Evolutionary conservation across 2,888 invertebrate genomes (phyloP).

Genomic region (Cordilura impudica): DNA sequence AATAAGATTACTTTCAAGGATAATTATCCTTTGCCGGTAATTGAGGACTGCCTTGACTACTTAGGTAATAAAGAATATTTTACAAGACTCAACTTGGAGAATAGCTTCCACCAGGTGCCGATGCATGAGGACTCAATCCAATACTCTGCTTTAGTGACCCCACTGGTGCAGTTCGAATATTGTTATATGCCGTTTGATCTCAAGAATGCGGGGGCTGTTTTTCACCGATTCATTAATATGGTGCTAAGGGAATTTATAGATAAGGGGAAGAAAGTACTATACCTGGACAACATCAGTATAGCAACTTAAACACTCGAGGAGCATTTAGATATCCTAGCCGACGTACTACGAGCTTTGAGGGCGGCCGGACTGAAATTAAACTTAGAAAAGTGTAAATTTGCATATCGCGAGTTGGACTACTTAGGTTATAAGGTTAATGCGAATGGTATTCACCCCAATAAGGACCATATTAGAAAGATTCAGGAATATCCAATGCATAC

Average conservation of each 20-base stretch:
- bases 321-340: too few relatives aligned
- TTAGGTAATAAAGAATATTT: neutral
- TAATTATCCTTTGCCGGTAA: neutral
- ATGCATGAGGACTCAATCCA: neutral
- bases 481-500: neutral
- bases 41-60: neutral
- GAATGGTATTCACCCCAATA: conserved; percentile 6
- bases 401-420: neutral
- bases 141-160: too few relatives aligned
- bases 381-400: conserved; percentile 18
- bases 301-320: neutral
- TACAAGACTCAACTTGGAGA: neutral
- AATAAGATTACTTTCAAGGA: neutral
- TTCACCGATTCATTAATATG: too few relatives aligned
- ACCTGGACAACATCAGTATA: too few relatives aligned
- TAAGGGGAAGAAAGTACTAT: neutral
- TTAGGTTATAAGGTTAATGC: conserved; percentile 6
- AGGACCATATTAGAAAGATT: neutral
- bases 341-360: too few relatives aligned
- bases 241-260: neutral
- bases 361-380: neutral
- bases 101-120: neutral
- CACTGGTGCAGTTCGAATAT: too few relatives aligned
- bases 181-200: too few relatives aligned
- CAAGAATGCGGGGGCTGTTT: too few relatives aligned